A percentile compares a stretch with the other conserved stretches of the same genome.
Evolutionary conservation across 2,113 vertebrate genomes (phyloP).

Genomic region (Tamias sibiricus): DNA sequence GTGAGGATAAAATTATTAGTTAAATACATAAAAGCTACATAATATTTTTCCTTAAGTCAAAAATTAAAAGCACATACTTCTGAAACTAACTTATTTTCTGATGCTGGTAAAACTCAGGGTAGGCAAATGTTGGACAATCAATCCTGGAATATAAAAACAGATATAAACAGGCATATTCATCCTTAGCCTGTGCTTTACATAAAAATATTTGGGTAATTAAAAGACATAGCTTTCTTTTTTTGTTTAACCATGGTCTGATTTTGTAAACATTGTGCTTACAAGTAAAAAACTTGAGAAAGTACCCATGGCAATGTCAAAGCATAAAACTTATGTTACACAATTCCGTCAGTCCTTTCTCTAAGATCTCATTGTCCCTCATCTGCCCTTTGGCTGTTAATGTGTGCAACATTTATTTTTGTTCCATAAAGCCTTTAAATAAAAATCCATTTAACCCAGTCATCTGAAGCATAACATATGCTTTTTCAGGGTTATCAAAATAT

Average conservation of each 20-base stretch:
- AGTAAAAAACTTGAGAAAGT: conserved; percentile 1
- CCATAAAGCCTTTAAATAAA: conserved; percentile 50
- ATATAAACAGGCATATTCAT: neutral
- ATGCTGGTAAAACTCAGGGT: neutral
- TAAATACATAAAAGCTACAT: neutral
- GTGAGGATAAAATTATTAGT: neutral
- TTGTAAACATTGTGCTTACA: neutral
- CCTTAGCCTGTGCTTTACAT: neutral
- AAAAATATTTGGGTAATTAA: neutral
- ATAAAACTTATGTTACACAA: neutral
- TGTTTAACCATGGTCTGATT: neutral
- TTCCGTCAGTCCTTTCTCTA: conserved; percentile 25
- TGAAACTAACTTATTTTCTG: neutral
- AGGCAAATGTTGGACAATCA: neutral
- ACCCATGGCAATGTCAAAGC: neutral
- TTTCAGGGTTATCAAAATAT: conserved; percentile 74
- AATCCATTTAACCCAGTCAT: conserved; percentile 66
- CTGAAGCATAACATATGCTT: conserved; percentile 45
- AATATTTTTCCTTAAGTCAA: neutral
- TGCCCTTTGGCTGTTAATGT: conserved; percentile 53
- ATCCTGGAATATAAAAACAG: neutral
- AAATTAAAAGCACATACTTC: neutral
- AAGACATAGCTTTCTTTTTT: neutral
- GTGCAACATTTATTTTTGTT: conserved; percentile 54
- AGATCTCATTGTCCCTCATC: neutral